Percentiles rank a stretch among this genome's conserved stretches.
phyloP scores from a whole-genome alignment of 2,797 vertebrate species.

The Spea hammondii region DNA sequence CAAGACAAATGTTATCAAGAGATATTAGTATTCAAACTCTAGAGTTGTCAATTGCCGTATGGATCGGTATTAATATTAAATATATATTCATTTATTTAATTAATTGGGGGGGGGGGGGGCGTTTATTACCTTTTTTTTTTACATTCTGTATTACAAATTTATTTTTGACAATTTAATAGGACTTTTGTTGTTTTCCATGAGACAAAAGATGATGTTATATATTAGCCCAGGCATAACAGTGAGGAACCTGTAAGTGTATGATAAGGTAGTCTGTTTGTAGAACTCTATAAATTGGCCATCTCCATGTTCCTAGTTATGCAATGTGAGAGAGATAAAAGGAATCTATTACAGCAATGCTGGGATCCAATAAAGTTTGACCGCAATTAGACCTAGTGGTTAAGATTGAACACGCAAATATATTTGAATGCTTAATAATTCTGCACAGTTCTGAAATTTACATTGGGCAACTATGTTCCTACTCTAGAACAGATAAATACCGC shows the following conservation, averaged over 20 bases:
- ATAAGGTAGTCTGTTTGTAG: constrained; percentile 40
- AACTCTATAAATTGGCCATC: constrained; percentile 43
- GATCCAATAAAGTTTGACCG: constrained; percentile 46
- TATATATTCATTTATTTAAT: no score
- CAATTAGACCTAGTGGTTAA: constrained; percentile 32
- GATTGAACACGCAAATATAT: constrained; percentile 3
- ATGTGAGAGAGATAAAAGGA: constrained; percentile 44
- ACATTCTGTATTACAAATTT: no score
- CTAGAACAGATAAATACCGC: no score
- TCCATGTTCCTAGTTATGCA: constrained; percentile 30
- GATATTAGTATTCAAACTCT: no score
- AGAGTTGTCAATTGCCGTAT: no score
- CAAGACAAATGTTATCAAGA: no score
- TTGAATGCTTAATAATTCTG: no score
- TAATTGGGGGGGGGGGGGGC: no score
- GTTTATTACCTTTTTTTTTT: no score
- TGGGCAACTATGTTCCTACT: no score
- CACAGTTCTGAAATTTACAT: no score
- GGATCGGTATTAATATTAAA: no score
- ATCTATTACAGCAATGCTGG: constrained; percentile 35
- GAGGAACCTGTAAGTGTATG: constrained; percentile 43
- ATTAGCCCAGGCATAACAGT: constrained; percentile 18
- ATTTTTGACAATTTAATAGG: background rate
- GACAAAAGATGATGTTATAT: constrained; percentile 5
- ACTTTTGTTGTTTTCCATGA: background rate